Evolutionary conservation across 2,113 vertebrate genomes (phyloP), one percentile per base, ranked within the genome.

Genomic region (Plectropomus leopardus): DNA sequence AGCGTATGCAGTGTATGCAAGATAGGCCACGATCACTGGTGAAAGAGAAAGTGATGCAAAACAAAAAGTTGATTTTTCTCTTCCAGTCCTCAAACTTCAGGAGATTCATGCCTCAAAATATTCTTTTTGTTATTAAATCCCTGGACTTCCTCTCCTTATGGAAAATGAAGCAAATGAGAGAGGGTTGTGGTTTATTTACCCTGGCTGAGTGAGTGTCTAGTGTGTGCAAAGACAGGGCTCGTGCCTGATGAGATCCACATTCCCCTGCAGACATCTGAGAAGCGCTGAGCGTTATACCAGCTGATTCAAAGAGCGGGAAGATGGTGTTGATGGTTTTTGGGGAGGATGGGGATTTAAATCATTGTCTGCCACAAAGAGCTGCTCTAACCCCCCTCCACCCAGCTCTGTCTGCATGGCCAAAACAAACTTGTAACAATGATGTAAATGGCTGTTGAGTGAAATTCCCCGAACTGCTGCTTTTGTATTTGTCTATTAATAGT

Each of bases 161-260:
- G 90, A 90, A 92, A 90, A 84, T 63, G 70, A 72, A 76, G 79
- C 51, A 82, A 88, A 86, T 64, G 84, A 90, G 82, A 71, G 68
- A 79, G 80, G 59, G 70, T 45, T 86, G 90, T 64, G 92, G 92
- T 93, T 90, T 93, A 77, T 94, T 92, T 93, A 78, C 69, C 67
- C 90, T 91, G 92, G 92, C 87, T 68, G 53, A 69, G 75, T 4
- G 65, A 72, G 84, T 66, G 84, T 80, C 87, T 84, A 66, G 59
- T 69, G 73, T 86, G 80, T 75, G 76, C 72, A 78, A 66, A 89
- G 88, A 84, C 80, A 60, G 66, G 47, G 26, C 76, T 77, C 58
- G 42, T 87, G 50, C 32, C 70, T 84, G 91, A 92, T 89, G 86
- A 82, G 85, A 84, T 68, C 80, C 88, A 86, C 92, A 93, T 92